These are phyloP conservation scores for Clivina fossor DNA, from an alignment of 2,888 invertebrate genomes.

Conservation along the genomic window DNA sequence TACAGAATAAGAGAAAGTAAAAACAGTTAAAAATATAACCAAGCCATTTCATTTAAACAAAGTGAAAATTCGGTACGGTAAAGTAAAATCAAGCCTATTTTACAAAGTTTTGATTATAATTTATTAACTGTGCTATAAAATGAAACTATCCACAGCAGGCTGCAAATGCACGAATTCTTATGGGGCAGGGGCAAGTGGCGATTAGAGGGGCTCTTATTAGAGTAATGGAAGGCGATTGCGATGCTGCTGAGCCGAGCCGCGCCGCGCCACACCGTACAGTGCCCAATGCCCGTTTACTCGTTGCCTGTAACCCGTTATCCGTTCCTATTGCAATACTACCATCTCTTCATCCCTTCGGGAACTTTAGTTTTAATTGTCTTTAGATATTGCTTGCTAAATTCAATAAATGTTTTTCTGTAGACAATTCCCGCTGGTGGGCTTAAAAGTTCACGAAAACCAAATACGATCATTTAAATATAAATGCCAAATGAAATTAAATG, in stretches of 20 bases:
- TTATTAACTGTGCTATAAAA: constrained; percentile 7
- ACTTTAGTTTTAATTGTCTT: constrained; percentile 29
- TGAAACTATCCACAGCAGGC: background rate
- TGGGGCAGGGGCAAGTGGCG: no score
- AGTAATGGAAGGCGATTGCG: background rate
- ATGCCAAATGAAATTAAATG: no score
- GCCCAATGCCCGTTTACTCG: no score
- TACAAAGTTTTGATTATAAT: background rate
- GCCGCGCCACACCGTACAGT: background rate
- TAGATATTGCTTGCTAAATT: constrained; percentile 25
- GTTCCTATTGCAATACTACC: no score
- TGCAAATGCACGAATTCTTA: no score
- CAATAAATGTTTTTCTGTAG: constrained; percentile 27
- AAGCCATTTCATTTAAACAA: background rate
- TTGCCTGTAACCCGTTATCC: no score
- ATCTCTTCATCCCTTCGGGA: constrained; percentile 6
- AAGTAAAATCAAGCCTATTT: background rate
- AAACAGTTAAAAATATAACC: background rate
- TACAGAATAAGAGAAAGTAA: background rate
- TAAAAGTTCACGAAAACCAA: constrained; percentile 21
- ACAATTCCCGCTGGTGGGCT: constrained; percentile 12
- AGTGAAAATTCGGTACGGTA: background rate
- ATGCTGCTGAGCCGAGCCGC: background rate
- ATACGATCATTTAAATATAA: no score
- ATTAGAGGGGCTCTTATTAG: background rate